phyloP scores from a whole-genome alignment of 2,113 vertebrate species.

The Sinocyclocheilus rhinocerous region DNA sequence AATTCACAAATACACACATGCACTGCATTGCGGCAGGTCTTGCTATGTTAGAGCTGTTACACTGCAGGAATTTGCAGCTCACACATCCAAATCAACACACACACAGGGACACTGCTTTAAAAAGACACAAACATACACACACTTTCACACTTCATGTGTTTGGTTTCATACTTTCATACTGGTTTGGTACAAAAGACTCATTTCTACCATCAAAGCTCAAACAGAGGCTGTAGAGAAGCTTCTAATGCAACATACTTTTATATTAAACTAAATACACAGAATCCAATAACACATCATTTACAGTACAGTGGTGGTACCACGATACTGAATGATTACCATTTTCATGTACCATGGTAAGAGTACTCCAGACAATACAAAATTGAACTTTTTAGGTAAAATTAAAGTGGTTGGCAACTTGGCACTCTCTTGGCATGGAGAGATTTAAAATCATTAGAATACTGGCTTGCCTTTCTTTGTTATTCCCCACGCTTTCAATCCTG shows the following conservation, averaged over 20 bases:
- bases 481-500: no score
- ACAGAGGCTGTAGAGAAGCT: no score
- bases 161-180: background rate
- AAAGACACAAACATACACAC: background rate
- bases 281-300: background rate
- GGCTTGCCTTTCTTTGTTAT: no score
- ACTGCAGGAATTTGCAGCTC: constrained; percentile 20
- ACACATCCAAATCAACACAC: constrained; percentile 14
- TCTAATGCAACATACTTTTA: background rate
- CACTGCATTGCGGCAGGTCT: constrained; percentile 39
- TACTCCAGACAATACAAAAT: background rate
- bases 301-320: background rate
- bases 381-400: background rate
- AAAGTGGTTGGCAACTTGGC: no score
- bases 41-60: constrained; percentile 23
- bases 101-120: background rate
- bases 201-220: background rate
- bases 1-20: constrained; percentile 15
- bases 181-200: background rate
- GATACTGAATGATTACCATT: background rate
- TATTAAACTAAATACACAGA: background rate
- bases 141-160: background rate
- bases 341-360: background rate
- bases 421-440: no score
- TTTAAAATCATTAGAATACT: no score